Conservation (phyloP, 2,888 invertebrate genomes). For the Pterostichus niger region DNA sequence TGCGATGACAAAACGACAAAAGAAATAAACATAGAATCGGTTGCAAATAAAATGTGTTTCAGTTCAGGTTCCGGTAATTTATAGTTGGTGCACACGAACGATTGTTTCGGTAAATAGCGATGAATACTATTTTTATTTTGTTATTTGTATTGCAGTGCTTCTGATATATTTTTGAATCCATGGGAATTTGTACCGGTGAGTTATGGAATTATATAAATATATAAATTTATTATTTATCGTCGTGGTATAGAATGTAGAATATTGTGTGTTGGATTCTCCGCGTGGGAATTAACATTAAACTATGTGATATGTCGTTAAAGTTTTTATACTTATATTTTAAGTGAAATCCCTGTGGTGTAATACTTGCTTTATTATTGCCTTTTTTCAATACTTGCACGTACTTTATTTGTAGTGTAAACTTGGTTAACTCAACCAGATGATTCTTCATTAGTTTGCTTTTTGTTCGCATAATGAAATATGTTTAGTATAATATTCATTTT, state of each 20-base stretch:
- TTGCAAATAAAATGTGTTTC: not conserved
- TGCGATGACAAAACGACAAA: not conserved
- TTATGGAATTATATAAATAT: slow-evolving; percentile 4
- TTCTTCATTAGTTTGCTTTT: too few species aligned
- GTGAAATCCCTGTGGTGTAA: not conserved
- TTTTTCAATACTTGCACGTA: too few species aligned
- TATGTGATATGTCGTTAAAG: not conserved
- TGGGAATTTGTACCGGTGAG: not conserved
- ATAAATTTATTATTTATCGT: not conserved
- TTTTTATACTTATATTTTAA: not conserved
- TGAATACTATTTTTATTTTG: not conserved
- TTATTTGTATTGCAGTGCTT: not conserved
- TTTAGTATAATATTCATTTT: too few species aligned
- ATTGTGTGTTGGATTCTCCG: not conserved
- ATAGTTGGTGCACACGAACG: not conserved
- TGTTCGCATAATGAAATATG: too few species aligned
- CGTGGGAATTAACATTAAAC: not conserved
- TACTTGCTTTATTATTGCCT: not conserved
- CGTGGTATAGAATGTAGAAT: not conserved
- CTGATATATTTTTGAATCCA: slow-evolving; percentile 3
- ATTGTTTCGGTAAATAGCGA: not conserved
- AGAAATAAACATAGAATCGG: not conserved
- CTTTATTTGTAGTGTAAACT: too few species aligned
- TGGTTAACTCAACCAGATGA: too few species aligned
- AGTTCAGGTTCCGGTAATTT: not conserved